Evolutionary conservation across 2,888 invertebrate genomes (phyloP).

Genomic region (Idaea straminata): DNA sequence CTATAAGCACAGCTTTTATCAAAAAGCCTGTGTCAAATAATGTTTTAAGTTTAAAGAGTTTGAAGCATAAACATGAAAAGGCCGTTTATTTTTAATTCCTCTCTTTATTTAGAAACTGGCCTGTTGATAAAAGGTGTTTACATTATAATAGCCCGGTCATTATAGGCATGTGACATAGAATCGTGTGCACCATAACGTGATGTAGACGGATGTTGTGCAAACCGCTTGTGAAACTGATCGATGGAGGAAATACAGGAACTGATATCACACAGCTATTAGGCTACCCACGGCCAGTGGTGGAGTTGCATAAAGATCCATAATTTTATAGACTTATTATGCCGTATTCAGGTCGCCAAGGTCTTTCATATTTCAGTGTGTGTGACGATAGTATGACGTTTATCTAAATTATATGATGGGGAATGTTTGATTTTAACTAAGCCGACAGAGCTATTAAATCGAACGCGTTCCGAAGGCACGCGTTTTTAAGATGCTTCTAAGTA

Average conservation of each 20-base stretch:
- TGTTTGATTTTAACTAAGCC: no score
- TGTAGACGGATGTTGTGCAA: conserved; percentile 26
- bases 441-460: no score
- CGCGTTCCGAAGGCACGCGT: no score
- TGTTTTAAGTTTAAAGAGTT: no score
- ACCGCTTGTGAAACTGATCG: conserved; percentile 9
- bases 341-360: neutral
- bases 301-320: neutral
- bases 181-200: conserved; percentile 22
- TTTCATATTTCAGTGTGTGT: neutral
- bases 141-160: conserved; percentile 2
- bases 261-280: neutral
- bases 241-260: conserved; percentile 2
- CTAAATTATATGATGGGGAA: no score
- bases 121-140: neutral
- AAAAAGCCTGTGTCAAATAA: no score
- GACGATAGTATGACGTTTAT: neutral
- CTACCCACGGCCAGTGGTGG: neutral
- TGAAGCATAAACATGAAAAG: no score
- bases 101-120: neutral
- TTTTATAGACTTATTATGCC: neutral
- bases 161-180: conserved; percentile 1
- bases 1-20: no score
- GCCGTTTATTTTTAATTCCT: neutral
- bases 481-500: no score